Base-by-base conservation (phyloP, 1,140 invertebrate species). In the Doryteuthis pealeii region DNA sequence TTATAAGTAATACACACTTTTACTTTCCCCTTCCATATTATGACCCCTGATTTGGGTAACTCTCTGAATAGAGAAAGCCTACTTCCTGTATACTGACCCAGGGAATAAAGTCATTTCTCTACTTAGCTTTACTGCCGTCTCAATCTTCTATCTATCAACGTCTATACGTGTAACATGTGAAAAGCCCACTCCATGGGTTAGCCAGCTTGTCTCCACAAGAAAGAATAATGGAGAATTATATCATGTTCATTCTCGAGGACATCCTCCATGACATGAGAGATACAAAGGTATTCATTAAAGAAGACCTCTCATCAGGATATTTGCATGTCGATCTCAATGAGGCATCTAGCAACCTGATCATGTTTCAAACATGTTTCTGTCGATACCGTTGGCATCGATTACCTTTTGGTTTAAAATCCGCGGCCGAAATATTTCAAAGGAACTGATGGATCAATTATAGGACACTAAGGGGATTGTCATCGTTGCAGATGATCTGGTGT, bases 371-470 rank as follows among this genome's bases (percentile, higher is more conserved):
- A n/a, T 62, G 58, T 30, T 30, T 26, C 28, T 3, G 58, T 6
- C 22, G 15, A 62, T 62, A 62, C 28, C 22, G 15, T n/a, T 62
- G 58, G 58, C 58, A 26, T 26, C 15, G 58, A 62, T 15, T 62
- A n/a, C 58, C 22, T 15, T 62, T 62, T 62, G 58, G 58, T 62
- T 5, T 62, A 26, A 26, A n/a, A 3, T 62, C 28, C 4, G 22
- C 28, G 6, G 58, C 58, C 58, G 15, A 62, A 62, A 62, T 62
- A n/a, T 62, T 62, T 30, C 58, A 26, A 62, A 62, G 58, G 58
- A 62, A 62, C 58, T 62, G 22, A 6, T n/a, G 15, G 58, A 30
- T 3, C 28, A 40, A 40, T 30, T 62, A 3, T 5, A 62, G 58
- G 58, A 30, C 22, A n/a, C 15, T 62, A n/a, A n/a, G 5, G 28